Evolutionary conservation across 2,888 invertebrate genomes (phyloP), one percentile per base, ranked within the genome.

Genomic region (Zaprionus lineosus): DNA sequence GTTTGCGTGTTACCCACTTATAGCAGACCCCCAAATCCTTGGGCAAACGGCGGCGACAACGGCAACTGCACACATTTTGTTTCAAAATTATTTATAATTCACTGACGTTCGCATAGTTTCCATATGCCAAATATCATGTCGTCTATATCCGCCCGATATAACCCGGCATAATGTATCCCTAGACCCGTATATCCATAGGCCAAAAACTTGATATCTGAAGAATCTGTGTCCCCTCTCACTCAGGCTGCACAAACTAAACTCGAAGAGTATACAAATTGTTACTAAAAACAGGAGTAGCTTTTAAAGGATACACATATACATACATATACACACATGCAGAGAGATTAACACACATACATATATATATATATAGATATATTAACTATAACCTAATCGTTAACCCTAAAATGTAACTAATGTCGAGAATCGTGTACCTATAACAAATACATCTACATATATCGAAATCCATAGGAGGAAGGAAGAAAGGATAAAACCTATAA

Each of bases 1-100:
- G 31, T 36, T 63, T 84, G 46, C 82, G 88, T 41, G 85, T 87
- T 44, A 87, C 88, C 24, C 78, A 87, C 52, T 86, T 87, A 77
- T 87, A 77, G 79, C 84, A 78, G 48, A 18, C 62, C 56, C 18
- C 60, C 21, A 48, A 46, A 24, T 33, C 29, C 39, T 39, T 52
- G 36, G 55, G 31, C 39, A 46, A 24, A 5, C 43, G 28, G 31
- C 57, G 26, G 24, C 33, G 31, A 14, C 52, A 48, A 28, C 73
- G 63, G 33, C 66, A 41, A 41, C 37, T 81, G 62, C 74, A 68
- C 53, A 74, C 40, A 29, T 77, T 84, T 66, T 33, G 59, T 19
- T 79, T 79, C 69, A 84, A 74, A 84, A 79, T 79, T 77, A 68
- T 74, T 51, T 82, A 84, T 61, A 61, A 59, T 50, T 77, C 78